phyloP scores from a whole-genome alignment of 2,113 vertebrate genomes.

The Paramisgurnus dabryanus region DNA sequence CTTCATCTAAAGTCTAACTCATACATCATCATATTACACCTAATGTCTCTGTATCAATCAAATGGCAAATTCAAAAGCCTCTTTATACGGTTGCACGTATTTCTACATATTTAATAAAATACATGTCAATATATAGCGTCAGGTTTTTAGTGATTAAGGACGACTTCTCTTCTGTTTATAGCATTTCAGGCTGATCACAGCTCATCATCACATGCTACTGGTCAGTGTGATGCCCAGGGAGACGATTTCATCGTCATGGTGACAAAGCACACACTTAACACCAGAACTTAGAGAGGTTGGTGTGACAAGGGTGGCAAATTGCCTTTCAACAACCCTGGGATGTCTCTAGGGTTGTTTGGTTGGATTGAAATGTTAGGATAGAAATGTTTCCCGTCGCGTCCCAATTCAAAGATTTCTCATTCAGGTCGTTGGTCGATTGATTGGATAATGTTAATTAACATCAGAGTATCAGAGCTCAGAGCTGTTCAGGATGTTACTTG shows the following conservation, averaged over 20 bases:
- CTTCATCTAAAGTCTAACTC: neutral
- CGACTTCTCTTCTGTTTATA: neutral
- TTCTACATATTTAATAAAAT: neutral
- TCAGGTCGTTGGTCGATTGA: slow-evolving; percentile 55
- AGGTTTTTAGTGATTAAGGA: neutral
- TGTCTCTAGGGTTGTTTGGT: neutral
- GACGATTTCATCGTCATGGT: slow-evolving; percentile 8
- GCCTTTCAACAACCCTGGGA: slow-evolving; percentile 32
- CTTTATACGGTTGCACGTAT: neutral
- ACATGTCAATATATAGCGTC: neutral
- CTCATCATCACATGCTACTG: neutral
- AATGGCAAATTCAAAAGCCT: neutral
- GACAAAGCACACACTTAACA: slow-evolving; percentile 36
- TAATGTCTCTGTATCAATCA: neutral
- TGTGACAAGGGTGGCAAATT: slow-evolving; percentile 31
- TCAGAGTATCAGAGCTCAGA: slow-evolving; percentile 47
- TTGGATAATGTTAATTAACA: slow-evolving; percentile 70
- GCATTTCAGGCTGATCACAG: neutral
- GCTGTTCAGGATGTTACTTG: slow-evolving; percentile 55
- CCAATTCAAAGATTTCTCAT: slow-evolving; percentile 52
- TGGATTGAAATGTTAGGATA: neutral
- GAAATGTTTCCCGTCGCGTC: slow-evolving; percentile 1
- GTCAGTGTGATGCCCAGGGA: slow-evolving; percentile 21
- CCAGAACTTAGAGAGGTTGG: neutral
- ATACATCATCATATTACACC: neutral